phyloP scores from a whole-genome alignment of 1,140 invertebrate genomes.

The Sminthurides bifidus region DNA sequence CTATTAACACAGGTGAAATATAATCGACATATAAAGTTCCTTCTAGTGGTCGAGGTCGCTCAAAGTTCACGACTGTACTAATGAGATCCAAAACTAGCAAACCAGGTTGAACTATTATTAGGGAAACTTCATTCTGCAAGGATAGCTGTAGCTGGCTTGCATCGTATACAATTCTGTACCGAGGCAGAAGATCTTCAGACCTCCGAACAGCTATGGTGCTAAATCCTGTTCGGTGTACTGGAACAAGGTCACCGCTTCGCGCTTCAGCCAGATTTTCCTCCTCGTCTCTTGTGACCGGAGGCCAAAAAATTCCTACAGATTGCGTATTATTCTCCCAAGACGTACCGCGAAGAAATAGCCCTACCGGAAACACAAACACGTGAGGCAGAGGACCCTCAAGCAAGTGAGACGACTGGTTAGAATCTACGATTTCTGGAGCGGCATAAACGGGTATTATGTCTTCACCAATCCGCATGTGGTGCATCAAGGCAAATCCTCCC shows the following conservation, averaged over 20 bases:
- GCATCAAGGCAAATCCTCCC: slow-evolving; percentile 14
- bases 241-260: slow-evolving; percentile 16
- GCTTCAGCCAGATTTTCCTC: slow-evolving; percentile 18
- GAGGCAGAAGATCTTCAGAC: not conserved
- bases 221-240: slow-evolving; percentile 1
- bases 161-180: slow-evolving; percentile 19
- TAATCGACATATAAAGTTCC: slow-evolving; percentile 22
- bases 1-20: slow-evolving; percentile 20
- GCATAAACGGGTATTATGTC: slow-evolving; percentile 28
- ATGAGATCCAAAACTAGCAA: slow-evolving; percentile 22
- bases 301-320: slow-evolving; percentile 28
- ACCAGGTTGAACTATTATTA: slow-evolving; percentile 22
- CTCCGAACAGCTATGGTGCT: not conserved
- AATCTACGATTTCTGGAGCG: not conserved
- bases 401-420: not conserved
- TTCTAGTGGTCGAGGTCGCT: slow-evolving; percentile 11
- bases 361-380: slow-evolving; percentile 27
- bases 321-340: slow-evolving; percentile 13
- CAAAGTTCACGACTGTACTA: slow-evolving; percentile 10
- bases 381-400: slow-evolving; percentile 13
- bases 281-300: slow-evolving; percentile 22
- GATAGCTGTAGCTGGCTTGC: slow-evolving; percentile 6
- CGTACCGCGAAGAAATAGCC: slow-evolving; percentile 22
- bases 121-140: not conserved
- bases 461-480: slow-evolving; percentile 19